A percentile compares a stretch with the other conserved stretches of the same genome.
Conservation (phyloP, 2,797 vertebrate genomes). For the Peromyscus attwateri region DNA sequence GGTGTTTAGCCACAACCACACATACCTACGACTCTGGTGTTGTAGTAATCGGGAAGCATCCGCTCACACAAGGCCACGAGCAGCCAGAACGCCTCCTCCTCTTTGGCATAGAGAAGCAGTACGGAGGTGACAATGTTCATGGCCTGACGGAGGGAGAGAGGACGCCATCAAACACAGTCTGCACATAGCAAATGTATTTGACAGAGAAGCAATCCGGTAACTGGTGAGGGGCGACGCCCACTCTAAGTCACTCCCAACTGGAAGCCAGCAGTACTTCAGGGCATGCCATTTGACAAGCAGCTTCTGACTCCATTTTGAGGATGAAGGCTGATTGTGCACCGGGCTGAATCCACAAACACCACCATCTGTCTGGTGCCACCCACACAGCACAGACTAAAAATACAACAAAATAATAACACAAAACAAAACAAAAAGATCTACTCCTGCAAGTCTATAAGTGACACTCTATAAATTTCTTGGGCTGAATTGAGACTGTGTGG, state of each 20-base stretch:
- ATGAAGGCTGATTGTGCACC: not conserved
- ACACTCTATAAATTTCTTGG: not conserved
- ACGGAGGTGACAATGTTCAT: slow-evolving; percentile 99
- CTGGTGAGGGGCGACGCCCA: too few species aligned
- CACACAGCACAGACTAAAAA: not conserved
- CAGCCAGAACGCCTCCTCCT: slow-evolving; percentile 98
- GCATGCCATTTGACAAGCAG: not conserved
- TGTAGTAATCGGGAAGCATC: slow-evolving; percentile 99
- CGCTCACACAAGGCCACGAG: slow-evolving; percentile 97
- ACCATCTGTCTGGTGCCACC: not conserved
- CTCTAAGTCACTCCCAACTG: not conserved
- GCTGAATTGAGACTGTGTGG: not conserved
- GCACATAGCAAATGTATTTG: not conserved
- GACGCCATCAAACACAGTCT: not conserved
- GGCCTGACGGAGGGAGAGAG: slow-evolving; percentile 89
- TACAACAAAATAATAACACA: too few species aligned
- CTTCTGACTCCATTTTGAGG: not conserved
- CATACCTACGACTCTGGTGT: slow-evolving; percentile 98
- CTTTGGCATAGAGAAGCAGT: slow-evolving; percentile 97
- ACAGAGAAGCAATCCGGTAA: not conserved
- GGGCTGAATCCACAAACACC: not conserved
- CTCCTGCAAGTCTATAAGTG: too few species aligned
- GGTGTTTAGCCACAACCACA: not conserved
- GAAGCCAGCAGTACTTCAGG: not conserved
- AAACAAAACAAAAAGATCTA: too few species aligned